phyloP scores from a whole-genome alignment of 2,888 invertebrate genomes.

The Osedax frankpressi region DNA sequence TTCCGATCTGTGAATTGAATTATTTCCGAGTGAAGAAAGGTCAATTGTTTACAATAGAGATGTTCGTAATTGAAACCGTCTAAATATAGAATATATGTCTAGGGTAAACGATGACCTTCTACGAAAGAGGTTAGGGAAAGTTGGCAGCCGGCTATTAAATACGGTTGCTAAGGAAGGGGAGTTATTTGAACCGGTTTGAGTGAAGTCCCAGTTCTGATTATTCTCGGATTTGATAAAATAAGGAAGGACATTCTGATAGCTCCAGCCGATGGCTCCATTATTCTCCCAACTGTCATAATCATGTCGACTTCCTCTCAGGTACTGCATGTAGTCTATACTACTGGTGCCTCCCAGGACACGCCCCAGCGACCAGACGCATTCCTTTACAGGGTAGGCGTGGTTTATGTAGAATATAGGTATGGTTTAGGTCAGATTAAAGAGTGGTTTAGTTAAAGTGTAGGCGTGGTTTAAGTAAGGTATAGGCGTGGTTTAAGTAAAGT shows the following conservation, averaged over 20 bases:
- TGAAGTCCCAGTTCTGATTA: conserved; percentile 28
- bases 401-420: background rate
- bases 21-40: no score
- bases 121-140: no score
- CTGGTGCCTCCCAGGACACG: conserved; percentile 29
- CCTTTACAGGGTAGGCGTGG: conserved; percentile 8
- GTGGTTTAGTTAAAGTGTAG: no score
- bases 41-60: no score
- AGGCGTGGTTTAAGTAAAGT: no score
- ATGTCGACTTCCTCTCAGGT: conserved; percentile 29
- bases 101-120: no score
- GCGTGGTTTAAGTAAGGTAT: no score
- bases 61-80: no score
- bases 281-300: conserved; percentile 30
- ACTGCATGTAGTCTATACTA: conserved; percentile 30
- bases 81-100: no score
- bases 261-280: conserved; percentile 29
- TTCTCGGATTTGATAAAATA: conserved; percentile 32
- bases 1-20: no score
- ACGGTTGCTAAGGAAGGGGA: no score
- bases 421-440: background rate
- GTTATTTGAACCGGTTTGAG: conserved; percentile 26
- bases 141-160: no score
- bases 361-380: conserved; percentile 23
- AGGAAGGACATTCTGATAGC: conserved; percentile 30